Percentiles rank a stretch among this genome's conserved stretches.
phyloP scores from a whole-genome alignment of 2,797 vertebrate species.

The Hydrophis major region DNA sequence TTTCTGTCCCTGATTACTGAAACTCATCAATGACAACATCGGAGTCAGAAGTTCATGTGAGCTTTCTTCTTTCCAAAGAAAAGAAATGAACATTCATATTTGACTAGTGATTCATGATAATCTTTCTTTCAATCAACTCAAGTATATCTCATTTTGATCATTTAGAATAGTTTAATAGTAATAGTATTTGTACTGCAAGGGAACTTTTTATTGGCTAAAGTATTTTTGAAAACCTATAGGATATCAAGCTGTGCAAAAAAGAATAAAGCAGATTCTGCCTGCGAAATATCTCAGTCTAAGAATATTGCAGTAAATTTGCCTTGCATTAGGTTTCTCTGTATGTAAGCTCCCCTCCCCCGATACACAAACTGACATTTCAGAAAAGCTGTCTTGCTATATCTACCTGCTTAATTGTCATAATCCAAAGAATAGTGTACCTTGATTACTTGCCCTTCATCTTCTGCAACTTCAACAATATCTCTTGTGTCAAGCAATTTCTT shows the following conservation, averaged over 20 bases:
- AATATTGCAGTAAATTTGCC: background rate
- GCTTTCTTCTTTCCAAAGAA: background rate
- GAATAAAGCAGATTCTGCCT: background rate
- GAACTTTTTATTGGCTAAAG: background rate
- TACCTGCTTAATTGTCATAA: background rate
- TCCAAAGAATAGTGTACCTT: slow-evolving; percentile 44
- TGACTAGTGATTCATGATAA: background rate
- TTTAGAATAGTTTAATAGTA: background rate
- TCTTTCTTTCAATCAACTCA: background rate
- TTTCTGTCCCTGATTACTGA: background rate
- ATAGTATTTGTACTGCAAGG: background rate
- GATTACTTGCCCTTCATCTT: background rate
- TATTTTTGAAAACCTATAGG: background rate
- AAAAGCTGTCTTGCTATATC: background rate
- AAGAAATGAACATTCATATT: background rate
- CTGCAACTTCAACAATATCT: slow-evolving; percentile 21
- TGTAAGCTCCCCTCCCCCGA: background rate
- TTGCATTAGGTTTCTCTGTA: background rate
- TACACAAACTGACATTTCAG: background rate
- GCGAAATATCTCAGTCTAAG: background rate
- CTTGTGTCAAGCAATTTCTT: slow-evolving; percentile 54
- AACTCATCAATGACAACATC: background rate
- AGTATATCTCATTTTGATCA: background rate
- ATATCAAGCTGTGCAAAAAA: background rate
- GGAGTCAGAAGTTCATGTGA: slow-evolving; percentile 3